Evolutionary conservation across 2,113 vertebrate genomes (phyloP), one percentile per base, ranked within the genome.

Genomic region (Prionailurus bengalensis): DNA sequence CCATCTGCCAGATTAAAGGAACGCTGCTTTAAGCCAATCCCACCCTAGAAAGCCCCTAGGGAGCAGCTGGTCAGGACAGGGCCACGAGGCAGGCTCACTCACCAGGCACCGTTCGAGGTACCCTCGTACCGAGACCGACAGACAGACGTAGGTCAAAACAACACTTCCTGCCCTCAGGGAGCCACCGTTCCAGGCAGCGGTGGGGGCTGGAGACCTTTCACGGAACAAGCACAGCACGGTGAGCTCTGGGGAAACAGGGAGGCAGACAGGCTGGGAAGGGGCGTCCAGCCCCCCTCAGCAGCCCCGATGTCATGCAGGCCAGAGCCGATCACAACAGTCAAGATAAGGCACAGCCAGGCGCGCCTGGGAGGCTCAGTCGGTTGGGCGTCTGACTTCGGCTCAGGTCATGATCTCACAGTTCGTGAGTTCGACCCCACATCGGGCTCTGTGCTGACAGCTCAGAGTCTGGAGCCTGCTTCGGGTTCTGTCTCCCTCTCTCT

Each of bases 131-230:
- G 15, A 33, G 68, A 61, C 58, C 9, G 58, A 42, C 48, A 61
- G 36, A 36, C 36, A 36, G 36, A 36, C 36, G 33, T 16, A 23
- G 17, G 58, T 3, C 7, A 8, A 14, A 9, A 9, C 12, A 7
- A 7, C 33, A 39, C 31, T 23, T 45, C 45, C 66, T 8, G 7
- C 10, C 39, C 89, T 33, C 3, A 7, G 17, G 58, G 61, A 68
- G 21, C 36, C 16, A 12, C 48, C 4, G 15, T 3, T 7, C 1
- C 6, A 7, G 21, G 36, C 0, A 7, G 4, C 1, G 14, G 42
- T 9, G 63, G 36, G 14, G 48, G 83, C 63, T 58, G 29, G 36
- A 19, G 7, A 10, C 25, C 74, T 23, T 16, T 7, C 36, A 36
- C 31, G 13, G 14, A 19, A 11, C 21, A 45, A 45, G 48, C 15